Conservation (phyloP, 1,140 invertebrate species). For the Pararge aegeria region DNA sequence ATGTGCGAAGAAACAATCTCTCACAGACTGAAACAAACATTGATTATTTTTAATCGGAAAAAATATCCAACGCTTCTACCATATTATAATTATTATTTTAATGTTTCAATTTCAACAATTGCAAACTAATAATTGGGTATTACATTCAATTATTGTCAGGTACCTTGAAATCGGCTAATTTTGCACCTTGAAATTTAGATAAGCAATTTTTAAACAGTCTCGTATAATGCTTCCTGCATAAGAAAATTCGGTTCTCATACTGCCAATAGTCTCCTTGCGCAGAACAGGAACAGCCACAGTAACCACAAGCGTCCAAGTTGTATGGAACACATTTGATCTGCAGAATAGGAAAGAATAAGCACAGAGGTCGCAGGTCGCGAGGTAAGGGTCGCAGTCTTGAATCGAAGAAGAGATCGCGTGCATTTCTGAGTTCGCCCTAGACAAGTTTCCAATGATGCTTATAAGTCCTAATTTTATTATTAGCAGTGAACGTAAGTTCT, state of each 20-base stretch:
- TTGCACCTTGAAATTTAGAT: slow-evolving; percentile 61
- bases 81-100: too few relatives aligned
- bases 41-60: background rate
- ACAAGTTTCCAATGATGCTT: too few relatives aligned
- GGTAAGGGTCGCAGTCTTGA: too few relatives aligned
- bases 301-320: slow-evolving; percentile 68
- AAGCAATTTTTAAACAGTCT: slow-evolving; percentile 61
- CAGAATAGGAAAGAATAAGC: slow-evolving; percentile 13
- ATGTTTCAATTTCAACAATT: too few relatives aligned
- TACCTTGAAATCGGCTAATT: slow-evolving; percentile 75
- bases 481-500: too few relatives aligned
- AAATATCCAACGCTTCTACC: too few relatives aligned
- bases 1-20: slow-evolving; percentile 77
- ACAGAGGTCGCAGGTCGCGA: too few relatives aligned
- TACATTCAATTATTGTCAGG: too few relatives aligned
- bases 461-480: too few relatives aligned
- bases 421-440: too few relatives aligned
- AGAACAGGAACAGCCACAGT: slow-evolving; percentile 67
- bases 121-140: too few relatives aligned
- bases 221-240: slow-evolving; percentile 71
- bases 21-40: slow-evolving; percentile 59
- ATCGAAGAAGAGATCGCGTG: too few relatives aligned
- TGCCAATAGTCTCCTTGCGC: slow-evolving; percentile 78
- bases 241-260: slow-evolving; percentile 69
- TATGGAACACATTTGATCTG: slow-evolving; percentile 78